phyloP scores from a whole-genome alignment of 2,888 invertebrate genomes.

The Alsophila aescularia region DNA sequence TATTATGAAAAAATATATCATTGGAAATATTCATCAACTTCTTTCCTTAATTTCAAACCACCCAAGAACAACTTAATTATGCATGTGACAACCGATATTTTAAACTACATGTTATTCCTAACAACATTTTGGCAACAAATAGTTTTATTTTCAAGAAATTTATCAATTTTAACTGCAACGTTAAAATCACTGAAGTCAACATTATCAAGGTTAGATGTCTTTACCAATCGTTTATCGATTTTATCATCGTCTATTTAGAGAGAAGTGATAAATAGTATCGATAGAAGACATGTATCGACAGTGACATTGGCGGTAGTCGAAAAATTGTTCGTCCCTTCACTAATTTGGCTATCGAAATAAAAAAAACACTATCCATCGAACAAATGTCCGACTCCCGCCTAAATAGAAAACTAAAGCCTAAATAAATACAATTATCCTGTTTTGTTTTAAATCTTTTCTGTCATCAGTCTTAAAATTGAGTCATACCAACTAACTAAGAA shows the following conservation, averaged over 20 bases:
- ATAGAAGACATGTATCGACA: constrained; percentile 62
- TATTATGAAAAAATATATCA: constrained; percentile 84
- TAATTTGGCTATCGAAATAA: constrained; percentile 69
- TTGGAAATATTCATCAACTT: constrained; percentile 83
- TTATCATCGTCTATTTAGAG: constrained; percentile 68
- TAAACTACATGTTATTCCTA: constrained; percentile 81
- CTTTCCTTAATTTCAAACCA: constrained; percentile 79
- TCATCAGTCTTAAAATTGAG: constrained; percentile 86
- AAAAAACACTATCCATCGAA: constrained; percentile 51
- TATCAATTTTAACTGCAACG: constrained; percentile 71
- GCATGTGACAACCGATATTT: constrained; percentile 82
- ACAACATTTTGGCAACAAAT: constrained; percentile 85
- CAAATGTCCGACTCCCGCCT: constrained; percentile 51
- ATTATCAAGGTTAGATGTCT: constrained; percentile 55
- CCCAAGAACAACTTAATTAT: constrained; percentile 83
- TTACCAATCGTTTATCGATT: constrained; percentile 59
- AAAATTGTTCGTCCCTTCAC: constrained; percentile 49
- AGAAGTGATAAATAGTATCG: constrained; percentile 74
- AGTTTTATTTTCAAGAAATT: constrained; percentile 62
- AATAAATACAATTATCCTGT: constrained; percentile 65
- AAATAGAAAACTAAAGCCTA: constrained; percentile 52
- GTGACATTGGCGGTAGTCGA: constrained; percentile 50
- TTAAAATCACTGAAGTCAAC: constrained; percentile 68
- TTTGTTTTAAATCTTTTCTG: constrained; percentile 63
- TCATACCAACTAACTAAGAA: constrained; percentile 82